Conservation (phyloP, 2,113 vertebrate genomes). For the Siphamia tubifer region DNA sequence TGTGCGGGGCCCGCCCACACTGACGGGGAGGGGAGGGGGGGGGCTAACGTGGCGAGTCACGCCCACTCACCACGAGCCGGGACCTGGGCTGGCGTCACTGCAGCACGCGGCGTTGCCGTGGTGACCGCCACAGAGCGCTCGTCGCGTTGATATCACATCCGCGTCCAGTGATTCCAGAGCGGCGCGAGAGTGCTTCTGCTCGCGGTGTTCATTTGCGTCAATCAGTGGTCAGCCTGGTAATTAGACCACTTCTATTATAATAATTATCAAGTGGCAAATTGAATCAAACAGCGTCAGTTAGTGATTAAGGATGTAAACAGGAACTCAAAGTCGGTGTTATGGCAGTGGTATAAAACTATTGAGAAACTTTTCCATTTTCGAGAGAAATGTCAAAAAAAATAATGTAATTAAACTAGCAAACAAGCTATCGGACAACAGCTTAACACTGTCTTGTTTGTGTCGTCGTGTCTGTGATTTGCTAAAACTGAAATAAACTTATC, state of each 20-base stretch:
- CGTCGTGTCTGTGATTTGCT: no score
- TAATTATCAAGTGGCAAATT: slow-evolving; percentile 41
- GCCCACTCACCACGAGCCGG: slow-evolving; percentile 77
- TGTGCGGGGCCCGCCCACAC: slow-evolving; percentile 75
- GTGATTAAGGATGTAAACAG: slow-evolving; percentile 43
- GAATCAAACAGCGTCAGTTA: slow-evolving; percentile 25
- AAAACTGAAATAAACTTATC: no score
- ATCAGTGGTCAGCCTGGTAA: slow-evolving; percentile 47
- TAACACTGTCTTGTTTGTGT: no score
- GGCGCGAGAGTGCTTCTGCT: slow-evolving; percentile 42
- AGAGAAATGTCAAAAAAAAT: no score
- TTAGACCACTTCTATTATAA: slow-evolving; percentile 34
- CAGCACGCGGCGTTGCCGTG: slow-evolving; percentile 76
- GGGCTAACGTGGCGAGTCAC: slow-evolving; percentile 69
- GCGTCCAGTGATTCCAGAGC: slow-evolving; percentile 59
- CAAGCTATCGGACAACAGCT: no score
- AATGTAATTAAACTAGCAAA: no score
- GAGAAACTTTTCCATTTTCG: no score
- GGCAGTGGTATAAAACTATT: no score
- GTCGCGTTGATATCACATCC: slow-evolving; percentile 70
- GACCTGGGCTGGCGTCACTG: slow-evolving; percentile 70
- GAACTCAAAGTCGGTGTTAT: not conserved
- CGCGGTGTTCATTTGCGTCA: slow-evolving; percentile 62
- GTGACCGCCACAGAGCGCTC: slow-evolving; percentile 65
- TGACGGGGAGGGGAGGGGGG: slow-evolving; percentile 33